Evolutionary conservation across 2,797 vertebrate species (phyloP), one percentile per base, ranked within the genome.

Genomic region (Darevskia mixta): DNA sequence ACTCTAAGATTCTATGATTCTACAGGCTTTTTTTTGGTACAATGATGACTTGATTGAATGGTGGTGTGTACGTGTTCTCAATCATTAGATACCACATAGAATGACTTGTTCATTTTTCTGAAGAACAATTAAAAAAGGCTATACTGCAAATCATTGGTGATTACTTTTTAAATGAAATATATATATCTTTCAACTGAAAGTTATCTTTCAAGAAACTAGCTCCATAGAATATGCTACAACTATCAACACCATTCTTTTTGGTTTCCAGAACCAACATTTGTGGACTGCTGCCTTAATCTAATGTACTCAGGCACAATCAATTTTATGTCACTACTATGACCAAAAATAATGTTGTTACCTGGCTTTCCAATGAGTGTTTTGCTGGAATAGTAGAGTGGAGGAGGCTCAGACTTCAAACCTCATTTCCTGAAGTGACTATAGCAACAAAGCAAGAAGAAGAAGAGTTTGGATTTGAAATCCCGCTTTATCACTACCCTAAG

Each of bases 261-360:
- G 85, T 20, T 43, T 43, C 6, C 20, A 4, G 13, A 71, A 71
- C 6, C 23, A 67, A 49, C 41, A 69, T 78, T 49, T 86, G 41
- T 4, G n/a, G 75, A 38, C 20, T 35, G 3, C n/a, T 79, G 18
- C 13, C 64, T 35, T n/a, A 32, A 43, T 78, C 29, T 85, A 45
- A 75, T 71, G 92, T 92, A 92, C 88, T 78, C 90, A 94, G 91
- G 87, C 0, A 0, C 83, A 91, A 90, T 92, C 93, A 90, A 73
- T 86, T 72, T 87, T 86, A 43, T 91, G 80, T 88, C 89, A 90
- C 77, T 91, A 85, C 88, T 90, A 89, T 86, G 82, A 91, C 86
- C 91, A 88, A 35, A 88, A 94, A 84, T 76, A 92, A 61, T 66
- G 23, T 82, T 35, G 49, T 81, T 93, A 86, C 92, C 87, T 92